These are phyloP conservation scores for Chiloscyllium plagiosum DNA, from an alignment of 2,113 vertebrate genomes.

Conservation along the genomic window DNA sequence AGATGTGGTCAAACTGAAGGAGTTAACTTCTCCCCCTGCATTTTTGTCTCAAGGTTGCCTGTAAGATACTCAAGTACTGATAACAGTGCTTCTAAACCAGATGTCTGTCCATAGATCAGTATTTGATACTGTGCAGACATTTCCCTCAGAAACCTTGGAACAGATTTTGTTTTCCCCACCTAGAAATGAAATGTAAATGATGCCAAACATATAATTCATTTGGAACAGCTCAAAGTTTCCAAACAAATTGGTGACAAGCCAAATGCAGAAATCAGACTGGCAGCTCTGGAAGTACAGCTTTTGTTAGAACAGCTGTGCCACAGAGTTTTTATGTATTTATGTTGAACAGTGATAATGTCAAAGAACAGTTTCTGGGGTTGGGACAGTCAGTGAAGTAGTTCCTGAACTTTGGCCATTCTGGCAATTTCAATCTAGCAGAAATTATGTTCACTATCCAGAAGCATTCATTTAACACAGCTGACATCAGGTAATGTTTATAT, in stretches of 20 bases:
- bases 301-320: background rate
- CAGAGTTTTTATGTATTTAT: background rate
- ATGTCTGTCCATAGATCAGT: background rate
- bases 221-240: background rate
- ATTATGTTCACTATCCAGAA: background rate
- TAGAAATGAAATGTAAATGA: background rate
- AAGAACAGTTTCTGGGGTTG: background rate
- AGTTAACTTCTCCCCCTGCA: background rate
- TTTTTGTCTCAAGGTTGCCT: background rate
- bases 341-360: background rate
- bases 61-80: background rate
- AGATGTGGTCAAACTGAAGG: background rate
- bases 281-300: background rate
- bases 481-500: background rate
- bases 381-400: background rate
- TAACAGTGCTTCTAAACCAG: background rate
- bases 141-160: background rate
- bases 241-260: background rate
- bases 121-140: constrained; percentile 2
- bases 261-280: background rate
- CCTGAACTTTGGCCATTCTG: background rate
- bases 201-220: constrained; percentile 18
- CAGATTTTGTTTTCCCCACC: background rate
- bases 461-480: background rate
- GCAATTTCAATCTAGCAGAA: background rate